Percentiles rank a stretch among this genome's conserved stretches.
Evolutionary conservation across 2,888 invertebrate genomes (phyloP).

Genomic region (Scaeva pyrastri): DNA sequence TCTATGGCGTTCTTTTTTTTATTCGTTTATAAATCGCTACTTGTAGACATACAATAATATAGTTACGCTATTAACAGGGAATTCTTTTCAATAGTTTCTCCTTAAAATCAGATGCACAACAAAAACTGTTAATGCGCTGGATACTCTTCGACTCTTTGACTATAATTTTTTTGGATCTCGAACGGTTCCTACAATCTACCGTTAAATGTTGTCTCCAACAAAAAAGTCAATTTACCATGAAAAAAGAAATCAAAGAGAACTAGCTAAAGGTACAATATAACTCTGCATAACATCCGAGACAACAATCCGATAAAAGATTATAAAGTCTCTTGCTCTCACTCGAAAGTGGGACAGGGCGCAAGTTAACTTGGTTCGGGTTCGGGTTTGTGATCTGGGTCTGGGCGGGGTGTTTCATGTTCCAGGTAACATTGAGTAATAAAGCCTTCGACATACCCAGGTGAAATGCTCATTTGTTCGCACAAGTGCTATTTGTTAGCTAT

Average conservation of each 20-base stretch:
- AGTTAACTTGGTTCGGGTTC: background rate
- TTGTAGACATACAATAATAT: no score
- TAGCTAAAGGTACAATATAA: background rate
- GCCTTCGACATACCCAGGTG: constrained; percentile 60
- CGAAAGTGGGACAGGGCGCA: constrained; percentile 6
- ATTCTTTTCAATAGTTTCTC: no score
- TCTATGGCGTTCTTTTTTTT: constrained; percentile 20
- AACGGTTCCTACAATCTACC: background rate
- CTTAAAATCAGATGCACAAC: no score
- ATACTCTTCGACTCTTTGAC: background rate
- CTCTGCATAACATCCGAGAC: constrained; percentile 14
- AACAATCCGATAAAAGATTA: constrained; percentile 43
- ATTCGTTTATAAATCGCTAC: no score
- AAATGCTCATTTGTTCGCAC: constrained; percentile 66
- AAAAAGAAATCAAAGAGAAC: constrained; percentile 15
- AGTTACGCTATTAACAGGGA: no score
- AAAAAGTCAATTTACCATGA: constrained; percentile 51
- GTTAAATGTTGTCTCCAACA: background rate
- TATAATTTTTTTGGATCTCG: background rate
- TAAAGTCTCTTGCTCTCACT: constrained; percentile 31
- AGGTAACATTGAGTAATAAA: constrained; percentile 36
- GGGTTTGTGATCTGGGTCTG: no score
- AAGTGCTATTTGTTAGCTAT: constrained; percentile 67
- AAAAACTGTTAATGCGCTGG: no score
- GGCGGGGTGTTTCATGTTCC: background rate